Evolutionary conservation across 2,113 vertebrate genomes (phyloP).

Genomic region (Gobio gobio): DNA sequence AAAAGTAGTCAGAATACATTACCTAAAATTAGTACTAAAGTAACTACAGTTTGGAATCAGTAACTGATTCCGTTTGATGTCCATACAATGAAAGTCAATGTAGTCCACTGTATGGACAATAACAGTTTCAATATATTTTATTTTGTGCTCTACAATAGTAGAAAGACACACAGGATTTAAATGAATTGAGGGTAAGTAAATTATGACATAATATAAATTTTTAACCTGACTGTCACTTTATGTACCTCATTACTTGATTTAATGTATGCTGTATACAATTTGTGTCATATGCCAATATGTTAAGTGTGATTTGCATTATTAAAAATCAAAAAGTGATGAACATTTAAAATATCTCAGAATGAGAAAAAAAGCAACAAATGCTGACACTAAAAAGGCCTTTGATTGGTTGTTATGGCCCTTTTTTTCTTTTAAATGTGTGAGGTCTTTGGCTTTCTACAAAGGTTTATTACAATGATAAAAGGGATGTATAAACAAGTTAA

Average conservation of each 20-base stretch:
- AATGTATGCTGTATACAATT: too few species aligned
- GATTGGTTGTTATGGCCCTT: background rate
- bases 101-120: background rate
- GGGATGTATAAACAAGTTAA: background rate
- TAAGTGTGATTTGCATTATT: too few species aligned
- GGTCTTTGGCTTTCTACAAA: background rate
- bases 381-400: background rate
- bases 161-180: background rate
- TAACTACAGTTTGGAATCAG: too few species aligned
- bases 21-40: too few species aligned
- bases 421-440: background rate
- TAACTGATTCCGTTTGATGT: too few species aligned
- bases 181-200: background rate
- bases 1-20: too few species aligned
- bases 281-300: too few species aligned
- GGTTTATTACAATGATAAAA: background rate
- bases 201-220: too few species aligned
- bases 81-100: background rate
- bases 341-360: background rate
- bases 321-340: background rate
- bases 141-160: background rate
- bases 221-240: too few species aligned
- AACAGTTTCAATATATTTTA: background rate
- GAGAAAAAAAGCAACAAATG: background rate
- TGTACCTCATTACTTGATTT: too few species aligned